Conservation (phyloP, 1,140 invertebrate genomes). For the Bombus impatiens region DNA sequence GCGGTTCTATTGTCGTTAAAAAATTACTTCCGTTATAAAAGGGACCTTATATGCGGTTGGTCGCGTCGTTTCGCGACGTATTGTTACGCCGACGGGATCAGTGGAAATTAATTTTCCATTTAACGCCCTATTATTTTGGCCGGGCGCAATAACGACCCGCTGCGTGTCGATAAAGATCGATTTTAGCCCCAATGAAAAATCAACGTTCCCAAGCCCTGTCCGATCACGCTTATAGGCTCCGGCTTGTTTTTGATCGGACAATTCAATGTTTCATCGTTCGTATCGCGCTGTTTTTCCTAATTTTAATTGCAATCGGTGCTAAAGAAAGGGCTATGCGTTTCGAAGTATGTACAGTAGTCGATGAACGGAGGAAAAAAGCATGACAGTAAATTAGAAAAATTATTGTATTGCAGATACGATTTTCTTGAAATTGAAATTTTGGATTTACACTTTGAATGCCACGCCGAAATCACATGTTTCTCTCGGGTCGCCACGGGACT, state of each 20-base stretch:
- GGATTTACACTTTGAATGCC: too few relatives aligned
- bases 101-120: conserved; percentile 65
- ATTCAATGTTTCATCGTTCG: neutral
- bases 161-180: conserved; percentile 26
- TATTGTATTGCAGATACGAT: neutral
- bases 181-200: conserved; percentile 3
- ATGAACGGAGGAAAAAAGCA: too few relatives aligned
- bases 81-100: conserved; percentile 29
- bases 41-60: conserved; percentile 12
- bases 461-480: too few relatives aligned
- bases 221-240: neutral
- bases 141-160: neutral
- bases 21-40: conserved; percentile 57
- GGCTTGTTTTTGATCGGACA: neutral
- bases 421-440: neutral
- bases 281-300: neutral
- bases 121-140: conserved; percentile 43
- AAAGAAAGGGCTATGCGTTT: neutral
- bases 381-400: too few relatives aligned
- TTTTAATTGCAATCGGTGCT: neutral
- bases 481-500: too few relatives aligned
- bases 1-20: conserved; percentile 67
- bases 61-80: conserved; percentile 4
- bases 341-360: too few relatives aligned
- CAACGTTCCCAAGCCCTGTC: neutral